These are phyloP conservation scores for Aix galericulata DNA, from an alignment of 2,113 vertebrate genomes.

Conservation along the genomic window DNA sequence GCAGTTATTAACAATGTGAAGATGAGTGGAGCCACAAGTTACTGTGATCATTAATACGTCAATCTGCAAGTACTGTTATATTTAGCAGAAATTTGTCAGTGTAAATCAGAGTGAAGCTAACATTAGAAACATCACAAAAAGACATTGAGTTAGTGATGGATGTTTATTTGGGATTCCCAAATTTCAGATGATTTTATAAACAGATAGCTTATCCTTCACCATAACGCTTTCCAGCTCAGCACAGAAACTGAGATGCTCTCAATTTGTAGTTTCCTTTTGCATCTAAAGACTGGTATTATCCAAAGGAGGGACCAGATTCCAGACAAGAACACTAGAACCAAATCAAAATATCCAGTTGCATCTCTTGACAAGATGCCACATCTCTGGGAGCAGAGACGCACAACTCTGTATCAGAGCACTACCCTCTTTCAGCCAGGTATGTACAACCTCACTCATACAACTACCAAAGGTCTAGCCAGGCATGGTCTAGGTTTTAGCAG, in stretches of 20 bases:
- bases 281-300: not conserved
- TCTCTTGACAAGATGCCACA: fast-evolving
- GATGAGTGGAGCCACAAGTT: not conserved
- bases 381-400: not conserved
- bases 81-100: constrained; percentile 38
- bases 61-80: constrained; percentile 15
- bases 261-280: not conserved
- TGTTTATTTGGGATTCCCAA: not conserved
- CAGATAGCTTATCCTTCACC: not conserved
- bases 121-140: constrained; percentile 30
- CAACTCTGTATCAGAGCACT: not conserved
- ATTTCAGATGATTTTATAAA: not conserved
- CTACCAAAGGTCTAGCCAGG: not conserved
- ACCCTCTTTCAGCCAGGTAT: not conserved
- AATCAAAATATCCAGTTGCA: not conserved
- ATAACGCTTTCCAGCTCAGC: not conserved
- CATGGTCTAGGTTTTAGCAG: not conserved
- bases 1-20: not conserved
- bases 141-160: constrained; percentile 40
- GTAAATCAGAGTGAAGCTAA: not conserved
- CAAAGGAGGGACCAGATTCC: not conserved
- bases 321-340: not conserved
- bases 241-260: not conserved
- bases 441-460: not conserved
- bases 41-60: constrained; percentile 14